These are phyloP conservation scores for Rousettus madagascariensis DNA, from an alignment of 2,797 vertebrate species.

Conservation along the genomic window DNA sequence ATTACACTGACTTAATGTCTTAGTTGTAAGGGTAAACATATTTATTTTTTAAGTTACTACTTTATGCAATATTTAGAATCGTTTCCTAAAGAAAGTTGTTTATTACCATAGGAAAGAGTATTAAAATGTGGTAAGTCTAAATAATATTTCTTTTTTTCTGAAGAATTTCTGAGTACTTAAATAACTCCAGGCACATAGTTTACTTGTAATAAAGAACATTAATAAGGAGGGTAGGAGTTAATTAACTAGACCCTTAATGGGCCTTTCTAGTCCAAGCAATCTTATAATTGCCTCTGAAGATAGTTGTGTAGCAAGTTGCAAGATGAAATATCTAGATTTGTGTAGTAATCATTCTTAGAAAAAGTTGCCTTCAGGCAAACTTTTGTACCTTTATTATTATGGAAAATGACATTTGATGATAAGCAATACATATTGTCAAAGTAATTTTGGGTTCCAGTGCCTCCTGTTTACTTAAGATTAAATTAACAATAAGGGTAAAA, in stretches of 20 bases:
- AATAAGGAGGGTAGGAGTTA: constrained; percentile 67
- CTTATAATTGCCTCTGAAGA: constrained; percentile 60
- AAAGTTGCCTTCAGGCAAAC: constrained; percentile 61
- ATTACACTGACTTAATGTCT: constrained; percentile 3
- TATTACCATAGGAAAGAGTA: constrained; percentile 5
- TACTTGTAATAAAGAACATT: constrained; percentile 56
- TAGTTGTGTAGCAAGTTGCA: constrained; percentile 58
- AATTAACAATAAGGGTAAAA: background rate
- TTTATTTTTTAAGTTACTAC: constrained; percentile 4
- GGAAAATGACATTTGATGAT: constrained; percentile 55
- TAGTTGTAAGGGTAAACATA: constrained; percentile 43
- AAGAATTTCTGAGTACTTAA: constrained; percentile 50
- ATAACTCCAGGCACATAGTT: constrained; percentile 37
- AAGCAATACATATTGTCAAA: background rate
- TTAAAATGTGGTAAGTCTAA: constrained; percentile 62
- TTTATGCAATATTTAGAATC: background rate
- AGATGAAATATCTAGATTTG: constrained; percentile 59
- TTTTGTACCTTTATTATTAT: constrained; percentile 53
- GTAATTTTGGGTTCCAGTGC: background rate
- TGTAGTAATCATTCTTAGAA: constrained; percentile 44
- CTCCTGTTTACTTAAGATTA: constrained; percentile 27
- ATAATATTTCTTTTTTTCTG: constrained; percentile 66
- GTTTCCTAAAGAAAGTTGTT: constrained; percentile 41
- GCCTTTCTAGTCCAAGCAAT: constrained; percentile 63
- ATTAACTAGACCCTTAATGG: constrained; percentile 69